phyloP scores from a whole-genome alignment of 2,113 vertebrate genomes.

The Tauraco erythrolophus region DNA sequence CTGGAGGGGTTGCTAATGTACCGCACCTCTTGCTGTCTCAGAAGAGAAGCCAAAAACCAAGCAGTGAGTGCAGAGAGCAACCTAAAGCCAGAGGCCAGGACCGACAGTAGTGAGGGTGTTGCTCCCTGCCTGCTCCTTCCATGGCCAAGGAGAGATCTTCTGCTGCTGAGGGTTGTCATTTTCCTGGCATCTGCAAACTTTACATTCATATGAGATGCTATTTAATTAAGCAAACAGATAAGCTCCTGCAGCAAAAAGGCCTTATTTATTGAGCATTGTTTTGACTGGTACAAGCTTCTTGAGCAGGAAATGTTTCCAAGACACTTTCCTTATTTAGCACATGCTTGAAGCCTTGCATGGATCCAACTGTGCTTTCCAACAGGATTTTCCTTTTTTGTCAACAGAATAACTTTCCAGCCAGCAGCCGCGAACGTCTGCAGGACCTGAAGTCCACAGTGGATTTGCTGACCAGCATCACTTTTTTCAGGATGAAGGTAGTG shows the following conservation, averaged over 20 bases:
- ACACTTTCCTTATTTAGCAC: conserved; percentile 15
- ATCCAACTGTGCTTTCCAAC: conserved; percentile 20
- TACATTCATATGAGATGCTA: not conserved
- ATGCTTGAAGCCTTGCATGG: not conserved
- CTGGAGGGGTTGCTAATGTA: not conserved
- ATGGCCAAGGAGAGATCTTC: not conserved
- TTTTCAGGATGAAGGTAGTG: conserved; percentile 98
- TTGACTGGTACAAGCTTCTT: conserved; percentile 45
- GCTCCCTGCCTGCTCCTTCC: not conserved
- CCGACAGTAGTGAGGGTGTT: not conserved
- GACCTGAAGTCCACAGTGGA: conserved; percentile 98
- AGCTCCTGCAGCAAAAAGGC: conserved; percentile 19
- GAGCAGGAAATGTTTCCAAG: conserved; percentile 43
- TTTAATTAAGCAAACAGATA: conserved; percentile 53
- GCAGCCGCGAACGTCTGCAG: conserved; percentile 92
- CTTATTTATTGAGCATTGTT: conserved; percentile 56
- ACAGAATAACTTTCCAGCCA: conserved; percentile 97
- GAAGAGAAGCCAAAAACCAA: not conserved
- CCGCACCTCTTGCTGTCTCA: not conserved
- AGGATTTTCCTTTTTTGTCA: conserved; percentile 50
- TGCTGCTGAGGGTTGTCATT: not conserved
- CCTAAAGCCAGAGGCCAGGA: not conserved
- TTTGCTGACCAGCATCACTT: conserved; percentile 97
- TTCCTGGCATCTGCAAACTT: not conserved
- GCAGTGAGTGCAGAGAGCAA: not conserved